phyloP scores from a whole-genome alignment of 2,113 vertebrate genomes.

The Zeus faber region DNA sequence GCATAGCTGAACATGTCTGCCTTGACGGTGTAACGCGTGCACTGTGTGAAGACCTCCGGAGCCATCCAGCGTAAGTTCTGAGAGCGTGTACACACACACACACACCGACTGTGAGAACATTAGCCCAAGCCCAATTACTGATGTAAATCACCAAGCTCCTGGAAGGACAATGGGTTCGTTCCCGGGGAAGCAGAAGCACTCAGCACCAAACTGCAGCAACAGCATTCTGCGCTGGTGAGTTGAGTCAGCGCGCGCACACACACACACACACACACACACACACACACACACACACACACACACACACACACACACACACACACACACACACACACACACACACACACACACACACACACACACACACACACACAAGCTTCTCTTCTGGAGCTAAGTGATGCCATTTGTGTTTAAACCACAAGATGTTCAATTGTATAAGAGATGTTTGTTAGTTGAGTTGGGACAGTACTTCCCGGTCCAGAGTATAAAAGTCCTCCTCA shows the following conservation, averaged over 20 bases:
- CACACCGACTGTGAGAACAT: neutral
- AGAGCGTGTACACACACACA: neutral
- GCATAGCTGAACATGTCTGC: slow-evolving; percentile 94
- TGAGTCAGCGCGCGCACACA: slow-evolving; percentile 43
- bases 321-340: slow-evolving; percentile 50
- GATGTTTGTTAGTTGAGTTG: no score
- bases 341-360: slow-evolving; percentile 55
- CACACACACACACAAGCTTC: slow-evolving; percentile 51
- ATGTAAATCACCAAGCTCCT: slow-evolving; percentile 34
- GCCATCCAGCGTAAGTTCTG: slow-evolving; percentile 97
- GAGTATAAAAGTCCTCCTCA: no score
- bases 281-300: slow-evolving; percentile 54
- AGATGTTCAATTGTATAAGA: no score
- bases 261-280: slow-evolving; percentile 55
- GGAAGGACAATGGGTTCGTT: slow-evolving; percentile 43
- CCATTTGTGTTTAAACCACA: no score
- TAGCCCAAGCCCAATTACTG: slow-evolving; percentile 41
- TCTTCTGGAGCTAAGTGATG: slow-evolving; percentile 44
- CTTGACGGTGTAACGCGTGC: slow-evolving; percentile 91
- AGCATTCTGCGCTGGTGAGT: slow-evolving; percentile 39
- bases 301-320: slow-evolving; percentile 53
- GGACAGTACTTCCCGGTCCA: no score
- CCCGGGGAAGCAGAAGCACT: slow-evolving; percentile 54
- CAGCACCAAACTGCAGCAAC: slow-evolving; percentile 52
- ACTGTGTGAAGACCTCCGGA: slow-evolving; percentile 93